These are phyloP conservation scores for Pecten maximus DNA, from an alignment of 2,888 invertebrate genomes.

Conservation along the genomic window DNA sequence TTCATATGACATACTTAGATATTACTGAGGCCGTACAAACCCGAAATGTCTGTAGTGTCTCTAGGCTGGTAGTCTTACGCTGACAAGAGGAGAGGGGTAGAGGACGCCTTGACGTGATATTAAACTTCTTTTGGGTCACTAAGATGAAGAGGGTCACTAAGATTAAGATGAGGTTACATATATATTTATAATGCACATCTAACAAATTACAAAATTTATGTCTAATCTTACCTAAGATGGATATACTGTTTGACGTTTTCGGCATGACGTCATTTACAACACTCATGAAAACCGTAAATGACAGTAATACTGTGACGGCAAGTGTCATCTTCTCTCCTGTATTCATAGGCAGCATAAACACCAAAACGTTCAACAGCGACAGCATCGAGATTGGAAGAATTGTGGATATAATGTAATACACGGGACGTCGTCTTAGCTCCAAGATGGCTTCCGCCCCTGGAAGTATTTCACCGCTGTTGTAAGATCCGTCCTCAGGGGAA, in stretches of 20 bases:
- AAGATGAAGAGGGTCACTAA: too few relatives aligned
- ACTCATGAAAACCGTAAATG: conserved; percentile 71
- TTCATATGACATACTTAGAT: too few relatives aligned
- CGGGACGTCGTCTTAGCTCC: conserved; percentile 63
- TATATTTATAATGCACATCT: background rate
- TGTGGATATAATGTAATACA: conserved; percentile 71
- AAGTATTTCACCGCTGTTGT: conserved; percentile 64
- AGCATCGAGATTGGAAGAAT: conserved; percentile 69
- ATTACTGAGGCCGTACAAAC: too few relatives aligned
- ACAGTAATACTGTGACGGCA: conserved; percentile 69
- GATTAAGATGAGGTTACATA: too few relatives aligned
- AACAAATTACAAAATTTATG: background rate
- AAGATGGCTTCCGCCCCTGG: conserved; percentile 67
- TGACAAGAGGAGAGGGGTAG: too few relatives aligned
- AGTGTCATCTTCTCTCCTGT: conserved; percentile 71
- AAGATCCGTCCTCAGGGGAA: conserved; percentile 57
- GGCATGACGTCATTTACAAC: conserved; percentile 71
- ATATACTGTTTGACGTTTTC: conserved; percentile 70
- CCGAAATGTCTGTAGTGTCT: too few relatives aligned
- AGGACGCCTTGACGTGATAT: too few relatives aligned
- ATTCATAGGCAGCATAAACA: conserved; percentile 68
- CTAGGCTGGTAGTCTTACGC: too few relatives aligned
- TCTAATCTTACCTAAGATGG: conserved; percentile 62
- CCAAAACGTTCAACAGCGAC: conserved; percentile 68
- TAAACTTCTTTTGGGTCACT: too few relatives aligned